Percentiles rank a stretch among this genome's conserved stretches.
Conservation (phyloP, 2,888 invertebrate genomes). For the Rhynchonema sp. region DNA sequence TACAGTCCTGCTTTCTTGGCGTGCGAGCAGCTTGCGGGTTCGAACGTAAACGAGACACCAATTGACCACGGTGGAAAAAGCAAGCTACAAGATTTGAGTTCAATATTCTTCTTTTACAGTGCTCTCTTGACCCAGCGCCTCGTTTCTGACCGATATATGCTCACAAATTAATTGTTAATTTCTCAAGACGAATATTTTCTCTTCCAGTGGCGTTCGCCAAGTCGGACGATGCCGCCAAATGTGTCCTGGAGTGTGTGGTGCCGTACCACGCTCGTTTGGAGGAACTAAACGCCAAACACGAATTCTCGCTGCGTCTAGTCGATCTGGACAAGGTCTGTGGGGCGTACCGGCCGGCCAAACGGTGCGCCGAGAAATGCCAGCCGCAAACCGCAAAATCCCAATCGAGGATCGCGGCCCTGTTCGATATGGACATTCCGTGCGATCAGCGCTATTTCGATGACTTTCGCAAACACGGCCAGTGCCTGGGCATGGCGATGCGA, state of each 20-base stretch:
- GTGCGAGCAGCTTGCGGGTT: too few species aligned
- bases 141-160: too few species aligned
- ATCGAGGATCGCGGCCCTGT: neutral
- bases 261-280: neutral
- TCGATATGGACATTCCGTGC: neutral
- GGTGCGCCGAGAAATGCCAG: neutral
- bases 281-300: neutral
- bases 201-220: too few species aligned
- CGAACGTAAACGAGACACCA: too few species aligned
- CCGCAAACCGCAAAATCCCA: neutral
- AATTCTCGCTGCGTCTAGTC: neutral
- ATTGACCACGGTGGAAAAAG: too few species aligned
- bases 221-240: neutral
- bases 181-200: too few species aligned
- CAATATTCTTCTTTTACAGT: too few species aligned
- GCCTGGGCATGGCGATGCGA: neutral
- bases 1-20: too few species aligned
- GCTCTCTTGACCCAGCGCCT: too few species aligned
- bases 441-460: neutral
- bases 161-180: too few species aligned
- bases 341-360: neutral
- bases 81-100: too few species aligned
- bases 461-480: neutral
- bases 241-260: neutral
- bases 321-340: neutral